phyloP scores from a whole-genome alignment of 1,140 invertebrate genomes.

The Bombus superbus region DNA sequence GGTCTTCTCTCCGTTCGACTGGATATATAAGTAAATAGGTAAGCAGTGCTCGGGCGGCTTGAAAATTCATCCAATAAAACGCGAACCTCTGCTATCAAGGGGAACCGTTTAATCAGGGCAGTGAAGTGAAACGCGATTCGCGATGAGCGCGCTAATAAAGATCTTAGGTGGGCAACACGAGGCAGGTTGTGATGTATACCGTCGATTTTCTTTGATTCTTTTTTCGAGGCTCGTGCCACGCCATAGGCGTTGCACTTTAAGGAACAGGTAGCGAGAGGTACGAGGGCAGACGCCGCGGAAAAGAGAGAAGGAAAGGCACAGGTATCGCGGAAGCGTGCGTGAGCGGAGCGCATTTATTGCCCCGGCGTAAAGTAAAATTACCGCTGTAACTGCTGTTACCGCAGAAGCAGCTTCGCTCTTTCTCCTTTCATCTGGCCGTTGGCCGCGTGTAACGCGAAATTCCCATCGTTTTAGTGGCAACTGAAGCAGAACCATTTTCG shows the following conservation, averaged over 20 bases:
- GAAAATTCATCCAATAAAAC: neutral
- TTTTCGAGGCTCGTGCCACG: constrained; percentile 46
- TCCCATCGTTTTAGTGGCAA: constrained; percentile 77
- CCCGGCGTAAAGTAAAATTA: constrained; percentile 76
- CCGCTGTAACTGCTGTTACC: constrained; percentile 72
- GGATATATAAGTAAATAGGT: neutral
- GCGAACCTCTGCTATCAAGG: too few species aligned
- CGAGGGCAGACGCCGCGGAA: neutral
- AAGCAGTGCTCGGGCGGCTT: neutral
- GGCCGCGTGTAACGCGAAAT: constrained; percentile 69
- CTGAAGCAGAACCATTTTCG: constrained; percentile 75
- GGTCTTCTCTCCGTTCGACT: neutral
- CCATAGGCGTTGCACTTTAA: constrained; percentile 19
- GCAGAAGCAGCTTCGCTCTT: constrained; percentile 58
- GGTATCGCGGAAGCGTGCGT: constrained; percentile 74
- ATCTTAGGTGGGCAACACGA: constrained; percentile 34
- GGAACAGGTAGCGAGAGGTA: constrained; percentile 10
- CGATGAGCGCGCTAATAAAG: constrained; percentile 43
- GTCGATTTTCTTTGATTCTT: constrained; percentile 32
- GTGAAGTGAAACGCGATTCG: neutral
- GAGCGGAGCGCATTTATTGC: constrained; percentile 77
- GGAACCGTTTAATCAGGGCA: neutral
- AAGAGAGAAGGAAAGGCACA: constrained; percentile 6
- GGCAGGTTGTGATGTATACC: constrained; percentile 11
- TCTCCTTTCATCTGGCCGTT: constrained; percentile 44